phyloP scores from a whole-genome alignment of 2,113 vertebrate species.

The Gambusia affinis region DNA sequence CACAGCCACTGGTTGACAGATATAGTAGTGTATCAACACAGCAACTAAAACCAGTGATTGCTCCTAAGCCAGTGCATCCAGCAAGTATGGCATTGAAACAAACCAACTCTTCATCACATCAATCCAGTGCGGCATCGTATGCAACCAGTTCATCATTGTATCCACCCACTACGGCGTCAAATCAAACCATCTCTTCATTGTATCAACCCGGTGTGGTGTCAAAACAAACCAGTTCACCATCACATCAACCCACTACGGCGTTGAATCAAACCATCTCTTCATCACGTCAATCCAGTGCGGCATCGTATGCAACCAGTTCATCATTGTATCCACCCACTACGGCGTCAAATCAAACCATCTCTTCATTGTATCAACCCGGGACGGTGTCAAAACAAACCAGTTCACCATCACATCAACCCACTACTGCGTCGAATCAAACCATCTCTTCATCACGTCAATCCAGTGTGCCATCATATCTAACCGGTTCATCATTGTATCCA shows the following conservation, averaged over 20 bases:
- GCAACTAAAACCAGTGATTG: not conserved
- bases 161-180: accelerated
- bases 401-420: accelerated
- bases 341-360: accelerated
- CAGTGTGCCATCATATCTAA: accelerated
- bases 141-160: accelerated
- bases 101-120: not conserved
- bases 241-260: accelerated
- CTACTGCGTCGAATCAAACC: not conserved
- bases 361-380: accelerated
- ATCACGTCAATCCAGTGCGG: not conserved
- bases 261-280: not conserved
- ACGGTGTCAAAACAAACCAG: not conserved
- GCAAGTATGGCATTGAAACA: accelerated
- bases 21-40: not conserved
- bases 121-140: too few species aligned
- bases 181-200: accelerated
- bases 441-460: not conserved
- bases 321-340: accelerated
- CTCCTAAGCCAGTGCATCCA: not conserved
- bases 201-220: not conserved
- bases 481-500: not conserved
- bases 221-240: not conserved
- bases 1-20: accelerated
- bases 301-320: too few species aligned